phyloP scores from a whole-genome alignment of 1,140 invertebrate species.

The Drosophila lacteicornis region DNA sequence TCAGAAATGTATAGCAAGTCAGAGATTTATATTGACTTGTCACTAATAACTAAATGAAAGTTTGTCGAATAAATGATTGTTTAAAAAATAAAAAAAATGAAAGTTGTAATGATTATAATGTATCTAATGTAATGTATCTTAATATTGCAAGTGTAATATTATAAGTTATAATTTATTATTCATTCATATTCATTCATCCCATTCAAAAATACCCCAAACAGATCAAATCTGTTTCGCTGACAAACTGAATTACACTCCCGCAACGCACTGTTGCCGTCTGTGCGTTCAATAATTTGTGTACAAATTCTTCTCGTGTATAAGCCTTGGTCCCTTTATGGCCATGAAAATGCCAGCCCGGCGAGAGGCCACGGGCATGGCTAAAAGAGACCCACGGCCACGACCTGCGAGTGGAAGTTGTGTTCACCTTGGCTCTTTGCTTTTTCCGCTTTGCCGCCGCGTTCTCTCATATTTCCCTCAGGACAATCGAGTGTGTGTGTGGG shows the following conservation, averaged over 20 bases:
- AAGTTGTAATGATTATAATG: too few species aligned
- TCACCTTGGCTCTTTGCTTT: conserved; percentile 48
- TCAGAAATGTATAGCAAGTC: not conserved
- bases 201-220: not conserved
- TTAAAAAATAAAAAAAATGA: not conserved
- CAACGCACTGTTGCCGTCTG: conserved; percentile 40
- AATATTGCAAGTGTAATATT: not conserved
- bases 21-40: not conserved
- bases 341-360: conserved; percentile 60
- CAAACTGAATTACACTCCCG: conserved; percentile 9
- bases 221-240: conserved; percentile 7
- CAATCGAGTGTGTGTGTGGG: conserved; percentile 42
- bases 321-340: conserved; percentile 71
- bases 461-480: conserved; percentile 77
- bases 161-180: too few species aligned
- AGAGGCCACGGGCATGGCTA: conserved; percentile 30
- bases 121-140: too few species aligned
- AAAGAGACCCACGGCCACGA: conserved; percentile 39
- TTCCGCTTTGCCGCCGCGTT: conserved; percentile 52
- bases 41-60: too few species aligned
- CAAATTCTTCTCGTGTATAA: conserved; percentile 57
- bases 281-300: conserved; percentile 77
- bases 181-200: too few species aligned
- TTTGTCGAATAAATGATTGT: too few species aligned
- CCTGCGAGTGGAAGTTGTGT: conserved; percentile 45